Base-by-base conservation (phyloP, 1,140 invertebrate species). In the Anoplophora glabripennis region DNA sequence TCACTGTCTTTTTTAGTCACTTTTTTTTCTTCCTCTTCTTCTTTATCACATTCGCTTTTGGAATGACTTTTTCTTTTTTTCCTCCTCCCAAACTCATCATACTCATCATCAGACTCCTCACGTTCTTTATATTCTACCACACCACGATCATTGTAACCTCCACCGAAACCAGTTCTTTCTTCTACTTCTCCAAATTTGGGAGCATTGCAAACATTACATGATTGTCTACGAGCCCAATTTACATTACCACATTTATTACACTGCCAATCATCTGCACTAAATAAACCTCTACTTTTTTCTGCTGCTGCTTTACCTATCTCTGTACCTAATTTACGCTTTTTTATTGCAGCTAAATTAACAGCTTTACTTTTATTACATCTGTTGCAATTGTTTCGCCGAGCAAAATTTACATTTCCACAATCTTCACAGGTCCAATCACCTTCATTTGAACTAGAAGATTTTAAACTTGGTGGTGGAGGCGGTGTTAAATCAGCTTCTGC, bases 241-340 rank as follows among this genome's bases (percentile, higher is more conserved):
- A 99, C 96, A 78, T 99, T 99, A 1, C 94, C 96, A 80, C 97
- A 99, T 76, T 98, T 98, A 77, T 91, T 95, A 76, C 98, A 99
- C 73, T 98, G 93, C 98, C 98, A 99, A 76, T 99, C 97, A 78
- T 99, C 96, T 49, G 97, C 96, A 80, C 93, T 94, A 74, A 93
- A 97, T n/a, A 99, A 81, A 11, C 98, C 98, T 68, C 95, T 87
- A 66, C 94, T 98, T 79, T 99, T 99, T 74, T 99, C 97, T 5
- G 98, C 97, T 15, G 94, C 91, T 41, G 89, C 90, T 81, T 99
- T 98, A 1, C 97, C 98, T 69, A 99, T 98, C 80, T 99, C 96
- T 61, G 92, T 90, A 0, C 95, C 95, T 53, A 96, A 82, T 79
- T 95, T 94, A 75, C 95, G 94, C 74, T 93, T 92, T 72, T 78